phyloP scores from a whole-genome alignment of 1,140 invertebrate genomes.

The Drosophila mojavensis region DNA sequence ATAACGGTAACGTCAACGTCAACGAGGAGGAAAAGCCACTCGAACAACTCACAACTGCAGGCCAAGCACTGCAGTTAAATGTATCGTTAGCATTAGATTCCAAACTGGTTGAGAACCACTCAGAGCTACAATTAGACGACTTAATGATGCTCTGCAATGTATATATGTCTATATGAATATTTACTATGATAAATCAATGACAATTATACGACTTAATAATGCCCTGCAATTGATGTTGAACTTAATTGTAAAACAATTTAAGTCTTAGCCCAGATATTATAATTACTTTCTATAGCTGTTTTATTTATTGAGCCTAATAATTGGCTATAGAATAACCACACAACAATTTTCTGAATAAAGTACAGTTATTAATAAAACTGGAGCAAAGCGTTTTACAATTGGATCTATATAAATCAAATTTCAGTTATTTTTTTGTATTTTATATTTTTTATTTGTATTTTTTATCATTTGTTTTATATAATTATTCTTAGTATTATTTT shows the following conservation, averaged over 20 bases:
- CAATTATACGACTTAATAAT: background rate
- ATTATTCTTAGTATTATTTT: no score
- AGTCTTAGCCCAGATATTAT: background rate
- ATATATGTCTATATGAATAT: background rate
- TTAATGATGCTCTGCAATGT: slow-evolving; percentile 3
- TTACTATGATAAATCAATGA: background rate
- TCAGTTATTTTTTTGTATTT: no score
- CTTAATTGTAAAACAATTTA: background rate
- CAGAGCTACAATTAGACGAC: background rate
- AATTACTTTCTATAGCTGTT: background rate
- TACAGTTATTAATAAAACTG: no score
- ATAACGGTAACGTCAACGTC: slow-evolving; percentile 42
- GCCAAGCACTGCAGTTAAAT: slow-evolving; percentile 64
- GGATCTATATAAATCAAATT: no score
- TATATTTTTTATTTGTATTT: no score
- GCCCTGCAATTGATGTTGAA: background rate
- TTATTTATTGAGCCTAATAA: background rate
- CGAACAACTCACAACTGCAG: slow-evolving; percentile 40
- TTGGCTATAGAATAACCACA: background rate
- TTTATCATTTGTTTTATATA: no score
- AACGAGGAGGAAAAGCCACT: slow-evolving; percentile 38
- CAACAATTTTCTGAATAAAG: no score
- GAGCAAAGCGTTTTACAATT: no score
- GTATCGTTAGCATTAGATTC: slow-evolving; percentile 62
- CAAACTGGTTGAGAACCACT: slow-evolving; percentile 26